A percentile compares a stretch with the other conserved stretches of the same genome.
Conservation (phyloP, 2,888 invertebrate species). For the Heliconius ismenius region DNA sequence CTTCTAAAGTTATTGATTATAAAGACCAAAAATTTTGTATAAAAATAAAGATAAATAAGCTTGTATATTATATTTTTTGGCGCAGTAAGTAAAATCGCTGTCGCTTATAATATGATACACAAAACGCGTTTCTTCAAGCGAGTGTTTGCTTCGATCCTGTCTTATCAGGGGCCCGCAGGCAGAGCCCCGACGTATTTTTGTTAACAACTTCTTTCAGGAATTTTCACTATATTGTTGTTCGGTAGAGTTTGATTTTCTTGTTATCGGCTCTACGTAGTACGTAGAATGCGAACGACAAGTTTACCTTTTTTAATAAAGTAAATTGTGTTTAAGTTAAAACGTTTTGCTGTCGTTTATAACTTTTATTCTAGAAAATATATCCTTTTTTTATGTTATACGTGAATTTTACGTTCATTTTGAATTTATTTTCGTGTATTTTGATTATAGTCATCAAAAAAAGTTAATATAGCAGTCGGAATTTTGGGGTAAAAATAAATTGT, state of each 20-base stretch:
- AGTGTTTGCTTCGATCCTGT: slow-evolving; percentile 64
- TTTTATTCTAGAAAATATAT: background rate
- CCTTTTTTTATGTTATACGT: background rate
- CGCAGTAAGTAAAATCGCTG: slow-evolving; percentile 45
- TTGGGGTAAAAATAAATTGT: slow-evolving; percentile 12
- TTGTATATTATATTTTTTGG: background rate
- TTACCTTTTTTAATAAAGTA: slow-evolving; percentile 38
- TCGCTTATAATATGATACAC: slow-evolving; percentile 46
- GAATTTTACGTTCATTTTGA: background rate
- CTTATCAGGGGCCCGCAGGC: slow-evolving; percentile 76
- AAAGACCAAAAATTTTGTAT: too few species aligned
- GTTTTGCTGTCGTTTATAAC: slow-evolving; percentile 11
- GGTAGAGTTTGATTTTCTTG: slow-evolving; percentile 64
- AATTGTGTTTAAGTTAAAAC: slow-evolving; percentile 35
- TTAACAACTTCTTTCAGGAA: slow-evolving; percentile 78
- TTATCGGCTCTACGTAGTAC: slow-evolving; percentile 47
- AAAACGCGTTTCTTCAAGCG: slow-evolving; percentile 51
- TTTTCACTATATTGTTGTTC: slow-evolving; percentile 64
- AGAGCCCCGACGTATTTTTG: slow-evolving; percentile 71
- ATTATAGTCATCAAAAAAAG: background rate
- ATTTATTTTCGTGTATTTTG: background rate
- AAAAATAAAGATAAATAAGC: too few species aligned
- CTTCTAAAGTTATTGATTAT: too few species aligned
- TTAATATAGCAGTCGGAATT: background rate
- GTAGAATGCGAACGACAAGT: slow-evolving; percentile 42